phyloP scores from a whole-genome alignment of 2,888 invertebrate genomes.

The Theristus sp. region DNA sequence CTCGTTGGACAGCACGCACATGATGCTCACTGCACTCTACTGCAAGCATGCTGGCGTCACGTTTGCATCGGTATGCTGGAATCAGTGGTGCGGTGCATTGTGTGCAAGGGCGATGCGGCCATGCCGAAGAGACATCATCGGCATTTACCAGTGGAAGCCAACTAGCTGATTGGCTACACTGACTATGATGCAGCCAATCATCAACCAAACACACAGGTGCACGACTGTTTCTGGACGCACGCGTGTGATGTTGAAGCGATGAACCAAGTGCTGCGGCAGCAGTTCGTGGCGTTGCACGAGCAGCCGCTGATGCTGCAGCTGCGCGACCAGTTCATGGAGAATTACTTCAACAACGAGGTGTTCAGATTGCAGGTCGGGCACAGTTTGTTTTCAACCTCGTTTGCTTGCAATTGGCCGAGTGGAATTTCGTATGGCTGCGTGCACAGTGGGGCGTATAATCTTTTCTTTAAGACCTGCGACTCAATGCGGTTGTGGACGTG shows the following conservation, averaged over 20 bases:
- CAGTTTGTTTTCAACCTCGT: not conserved
- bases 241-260: slow-evolving; percentile 62
- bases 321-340: slow-evolving; percentile 44
- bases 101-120: no score
- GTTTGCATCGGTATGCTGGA: not conserved
- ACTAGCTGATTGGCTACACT: no score
- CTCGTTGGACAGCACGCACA: slow-evolving; percentile 90
- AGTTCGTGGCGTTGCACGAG: slow-evolving; percentile 85
- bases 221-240: slow-evolving; percentile 99
- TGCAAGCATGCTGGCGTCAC: slow-evolving; percentile 40
- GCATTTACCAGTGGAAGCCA: no score
- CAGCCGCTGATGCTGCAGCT: slow-evolving; percentile 66
- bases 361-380: not conserved
- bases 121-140: no score
- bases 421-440: no score
- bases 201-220: slow-evolving; percentile 44
- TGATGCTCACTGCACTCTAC: slow-evolving; percentile 91
- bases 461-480: no score
- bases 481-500: no score
- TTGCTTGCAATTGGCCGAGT: not conserved
- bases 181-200: no score
- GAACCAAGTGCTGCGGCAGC: slow-evolving; percentile 88
- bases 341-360: slow-evolving; percentile 41
- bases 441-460: no score
- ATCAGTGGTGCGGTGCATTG: no score